Evolutionary conservation across 1,140 invertebrate genomes (phyloP), one percentile per base, ranked within the genome.

Genomic region (Heliconius eleuchia): DNA sequence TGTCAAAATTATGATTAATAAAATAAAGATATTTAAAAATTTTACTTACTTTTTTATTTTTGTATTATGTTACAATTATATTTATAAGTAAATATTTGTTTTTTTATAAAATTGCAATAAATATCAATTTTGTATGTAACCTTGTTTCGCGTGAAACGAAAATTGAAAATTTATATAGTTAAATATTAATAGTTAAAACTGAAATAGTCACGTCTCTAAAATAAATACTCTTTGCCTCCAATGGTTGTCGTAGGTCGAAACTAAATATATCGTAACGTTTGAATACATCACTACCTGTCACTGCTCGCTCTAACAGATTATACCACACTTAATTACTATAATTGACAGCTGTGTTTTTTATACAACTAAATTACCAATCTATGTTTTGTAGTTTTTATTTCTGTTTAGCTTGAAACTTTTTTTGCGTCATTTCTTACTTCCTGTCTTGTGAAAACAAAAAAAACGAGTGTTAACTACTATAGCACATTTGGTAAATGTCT

Each of bases 211-310:
- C 60, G 60, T 66, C 57, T 72, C 23, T 27, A 16, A n/a, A 66
- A 27, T 66, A 66, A 66, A 57, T 57, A 73, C 37, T 78, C 70
- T 74, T 76, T 78, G 74, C 23, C 76, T 30, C 34, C 39, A 42
- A 71, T 71, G 73, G 70, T 85, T 86, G 84, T 85, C 84, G 85
- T 86, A 86, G 85, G 85, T 86, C 85, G 81, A 70, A 70, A 66
- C 82, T 84, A 83, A 81, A 84, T 84, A 85, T 84, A 84, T 55
- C 79, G 75, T 77, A 73, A 72, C 52, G 23, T 78, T 78, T 60
- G 74, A 77, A 86, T 74, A 74, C 71, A 71, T 76, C 50, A 74
- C 13, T 74, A 42, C 6, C 74, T 71, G 74, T 76, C 74, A 46
- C 60, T 34, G 74, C n/a, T 30, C 73, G 42, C 60, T 66, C 11